Percentiles rank a stretch among this genome's conserved stretches.
phyloP scores from a whole-genome alignment of 1,140 invertebrate species.

The Aleiodes sp. region DNA sequence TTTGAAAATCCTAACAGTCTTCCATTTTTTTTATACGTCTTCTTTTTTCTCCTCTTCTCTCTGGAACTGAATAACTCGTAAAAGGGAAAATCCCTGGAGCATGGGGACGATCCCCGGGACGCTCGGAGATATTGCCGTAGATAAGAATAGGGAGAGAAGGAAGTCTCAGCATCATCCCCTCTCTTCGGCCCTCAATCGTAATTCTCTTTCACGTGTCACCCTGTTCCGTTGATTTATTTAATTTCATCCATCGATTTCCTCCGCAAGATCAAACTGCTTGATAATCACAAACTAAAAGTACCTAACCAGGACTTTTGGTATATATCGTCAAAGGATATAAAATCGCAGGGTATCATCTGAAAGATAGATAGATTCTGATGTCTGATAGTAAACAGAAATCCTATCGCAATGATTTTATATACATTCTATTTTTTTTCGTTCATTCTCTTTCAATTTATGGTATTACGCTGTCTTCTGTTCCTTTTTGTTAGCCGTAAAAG shows the following conservation, averaged over 20 bases:
- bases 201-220: background rate
- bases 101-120: conserved; percentile 38
- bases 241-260: conserved; percentile 51
- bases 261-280: conserved; percentile 39
- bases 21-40: background rate
- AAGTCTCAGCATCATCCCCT: background rate
- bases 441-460: no score
- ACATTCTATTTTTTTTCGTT: no score
- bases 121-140: conserved; percentile 49
- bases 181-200: background rate
- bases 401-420: background rate
- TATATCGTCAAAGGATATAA: background rate
- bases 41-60: conserved; percentile 36
- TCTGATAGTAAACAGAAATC: background rate
- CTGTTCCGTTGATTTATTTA: conserved; percentile 55
- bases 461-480: no score
- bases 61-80: conserved; percentile 42
- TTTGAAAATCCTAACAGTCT: conserved; percentile 44
- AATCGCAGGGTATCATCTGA: background rate
- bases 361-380: background rate
- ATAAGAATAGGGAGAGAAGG: conserved; percentile 41
- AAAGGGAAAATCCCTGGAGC: conserved; percentile 41
- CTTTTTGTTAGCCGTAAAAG: no score
- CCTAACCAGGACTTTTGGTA: conserved; percentile 20
- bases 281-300: conserved; percentile 27